Evolutionary conservation across 2,888 invertebrate species (phyloP), one percentile per base, ranked within the genome.

Genomic region (Corbicula japonica): DNA sequence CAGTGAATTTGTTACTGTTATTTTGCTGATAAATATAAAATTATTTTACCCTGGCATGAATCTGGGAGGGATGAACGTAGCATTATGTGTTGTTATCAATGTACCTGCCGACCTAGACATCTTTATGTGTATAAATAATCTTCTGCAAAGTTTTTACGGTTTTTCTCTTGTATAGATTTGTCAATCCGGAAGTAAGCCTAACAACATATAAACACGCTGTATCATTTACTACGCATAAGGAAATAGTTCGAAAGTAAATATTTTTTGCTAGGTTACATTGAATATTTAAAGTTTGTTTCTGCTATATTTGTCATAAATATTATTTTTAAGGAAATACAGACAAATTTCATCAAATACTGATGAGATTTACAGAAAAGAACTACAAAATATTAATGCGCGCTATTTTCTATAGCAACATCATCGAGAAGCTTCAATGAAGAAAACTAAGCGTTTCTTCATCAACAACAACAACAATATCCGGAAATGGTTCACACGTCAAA

Each of bases 81-180:
- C 92, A 91, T 93, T 93, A 70, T 93, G 89, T 50, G 93, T 93
- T 41, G 93, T 93, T 41, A 93, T 89, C 63, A 93, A 80, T 30
- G 93, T 93, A 73, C 93, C 93, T n/a, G 93, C 93, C 62, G 93
- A 91, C 71, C 92, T 85, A 26, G 93, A 93, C 93, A 93, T 86
- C 48, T 70, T 84, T 74, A 54, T 32, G 28, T 63, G 15, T 35
- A n/a, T 35, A 28, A 26, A 12, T 8, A 10, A 41, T 18, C 18
- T 8, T 41, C 18, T 8, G 18, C 8, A 41, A 12, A 41, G 41
- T 12, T 18, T 41, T 8, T 12, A 41, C 8, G 10, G 18, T 12
- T 18, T 41, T 41, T 41, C 41, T 41, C 18, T 41, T 41, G 18
- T 12, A 10, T 28, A 12, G 52, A 30, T 66, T 35, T 52, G 41